phyloP scores from a whole-genome alignment of 1,140 invertebrate genomes.

The Metaphire vulgaris region DNA sequence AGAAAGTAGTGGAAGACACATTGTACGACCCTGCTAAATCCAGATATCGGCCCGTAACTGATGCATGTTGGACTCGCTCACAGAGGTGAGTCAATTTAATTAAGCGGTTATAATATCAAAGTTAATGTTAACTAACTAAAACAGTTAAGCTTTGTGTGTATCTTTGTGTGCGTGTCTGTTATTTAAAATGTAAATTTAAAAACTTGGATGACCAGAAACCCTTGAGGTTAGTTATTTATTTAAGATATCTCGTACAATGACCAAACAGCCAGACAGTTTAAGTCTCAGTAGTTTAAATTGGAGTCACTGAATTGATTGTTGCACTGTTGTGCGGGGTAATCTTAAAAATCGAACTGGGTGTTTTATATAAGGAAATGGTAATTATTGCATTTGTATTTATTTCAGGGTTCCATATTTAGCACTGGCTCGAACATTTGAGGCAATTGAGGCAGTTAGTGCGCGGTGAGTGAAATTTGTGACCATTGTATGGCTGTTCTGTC shows the following conservation, averaged over 20 bases:
- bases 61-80: conserved; percentile 75
- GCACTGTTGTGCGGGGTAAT: not conserved
- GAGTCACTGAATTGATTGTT: not conserved
- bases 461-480: conserved; percentile 44
- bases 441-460: conserved; percentile 80
- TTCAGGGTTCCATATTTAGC: conserved; percentile 84
- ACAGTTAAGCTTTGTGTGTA: not conserved
- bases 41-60: conserved; percentile 81
- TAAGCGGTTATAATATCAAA: conserved; percentile 8
- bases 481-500: too few relatives aligned
- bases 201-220: not conserved
- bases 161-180: too few relatives aligned
- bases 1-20: conserved; percentile 19
- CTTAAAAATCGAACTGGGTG: not conserved
- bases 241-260: not conserved
- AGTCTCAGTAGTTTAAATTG: not conserved
- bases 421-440: conserved; percentile 78
- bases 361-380: not conserved
- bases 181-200: conserved; percentile 8
- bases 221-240: not conserved
- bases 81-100: conserved; percentile 61
- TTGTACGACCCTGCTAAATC: conserved; percentile 68
- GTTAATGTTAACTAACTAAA: not conserved
- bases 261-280: conserved; percentile 4
- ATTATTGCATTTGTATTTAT: not conserved